phyloP scores from a whole-genome alignment of 2,888 invertebrate genomes.

The Aphrophora alni region DNA sequence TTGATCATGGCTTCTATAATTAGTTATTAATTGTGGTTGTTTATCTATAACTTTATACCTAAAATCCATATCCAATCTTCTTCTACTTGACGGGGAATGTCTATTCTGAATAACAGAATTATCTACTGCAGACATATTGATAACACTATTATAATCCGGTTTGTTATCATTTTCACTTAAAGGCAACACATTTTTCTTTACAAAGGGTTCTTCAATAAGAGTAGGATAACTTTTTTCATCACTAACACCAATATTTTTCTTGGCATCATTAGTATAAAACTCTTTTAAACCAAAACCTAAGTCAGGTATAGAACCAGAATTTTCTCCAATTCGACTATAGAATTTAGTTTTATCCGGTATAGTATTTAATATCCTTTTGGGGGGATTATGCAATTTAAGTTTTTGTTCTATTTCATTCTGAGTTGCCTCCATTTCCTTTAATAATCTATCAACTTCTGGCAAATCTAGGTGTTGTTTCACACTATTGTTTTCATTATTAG shows the following conservation, averaged over 20 bases:
- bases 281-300: conserved; percentile 55
- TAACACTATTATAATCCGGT: background rate
- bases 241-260: background rate
- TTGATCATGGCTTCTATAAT: background rate
- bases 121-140: too few relatives aligned
- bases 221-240: background rate
- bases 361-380: background rate
- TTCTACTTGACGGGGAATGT: background rate
- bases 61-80: background rate
- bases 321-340: conserved; percentile 52
- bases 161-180: background rate
- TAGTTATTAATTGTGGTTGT: background rate
- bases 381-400: conserved; percentile 46
- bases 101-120: background rate
- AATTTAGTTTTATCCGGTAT: conserved; percentile 46
- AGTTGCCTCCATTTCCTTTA: conserved; percentile 58
- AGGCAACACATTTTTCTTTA: conserved; percentile 4
- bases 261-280: conserved; percentile 6
- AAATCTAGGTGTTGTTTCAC: conserved; percentile 53
- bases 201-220: conserved; percentile 33
- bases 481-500: background rate
- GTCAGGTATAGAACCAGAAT: conserved; percentile 56
- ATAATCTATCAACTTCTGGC: conserved; percentile 57
- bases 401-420: conserved; percentile 56
- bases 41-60: background rate